Evolutionary conservation across 2,113 vertebrate genomes (phyloP).

Genomic region (Pygathrix nemaeus): DNA sequence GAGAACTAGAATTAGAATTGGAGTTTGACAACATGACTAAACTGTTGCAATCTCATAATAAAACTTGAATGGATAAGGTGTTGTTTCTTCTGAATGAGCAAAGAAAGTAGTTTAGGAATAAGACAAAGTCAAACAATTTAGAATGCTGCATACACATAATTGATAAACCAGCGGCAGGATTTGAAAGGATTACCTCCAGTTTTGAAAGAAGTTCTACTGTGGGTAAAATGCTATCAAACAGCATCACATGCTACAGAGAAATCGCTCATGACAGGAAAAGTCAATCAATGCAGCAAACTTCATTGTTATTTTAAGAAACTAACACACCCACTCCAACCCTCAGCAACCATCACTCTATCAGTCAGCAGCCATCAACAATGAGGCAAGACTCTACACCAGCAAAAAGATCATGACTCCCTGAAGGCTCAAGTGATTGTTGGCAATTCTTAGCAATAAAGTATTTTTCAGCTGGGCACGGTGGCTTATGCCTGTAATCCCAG

Average conservation of each 20-base stretch:
- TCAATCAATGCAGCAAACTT: neutral
- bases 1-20: neutral
- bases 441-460: neutral
- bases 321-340: neutral
- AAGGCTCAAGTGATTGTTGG: neutral
- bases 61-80: neutral
- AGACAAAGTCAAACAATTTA: neutral
- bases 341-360: neutral
- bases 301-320: neutral
- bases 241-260: neutral
- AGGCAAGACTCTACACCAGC: neutral
- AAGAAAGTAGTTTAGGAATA: neutral
- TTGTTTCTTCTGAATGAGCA: neutral
- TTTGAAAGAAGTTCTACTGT: neutral
- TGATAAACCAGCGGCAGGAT: neutral
- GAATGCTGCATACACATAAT: neutral
- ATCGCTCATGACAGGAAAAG: neutral
- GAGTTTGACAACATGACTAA: neutral
- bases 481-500: too few species aligned
- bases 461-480: accelerated
- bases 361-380: neutral
- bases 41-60: neutral
- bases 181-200: neutral
- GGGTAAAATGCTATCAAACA: neutral
- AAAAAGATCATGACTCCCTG: neutral